These are phyloP conservation scores for Brachionus koreanus DNA, from an alignment of 1,140 invertebrate genomes.

Conservation along the genomic window DNA sequence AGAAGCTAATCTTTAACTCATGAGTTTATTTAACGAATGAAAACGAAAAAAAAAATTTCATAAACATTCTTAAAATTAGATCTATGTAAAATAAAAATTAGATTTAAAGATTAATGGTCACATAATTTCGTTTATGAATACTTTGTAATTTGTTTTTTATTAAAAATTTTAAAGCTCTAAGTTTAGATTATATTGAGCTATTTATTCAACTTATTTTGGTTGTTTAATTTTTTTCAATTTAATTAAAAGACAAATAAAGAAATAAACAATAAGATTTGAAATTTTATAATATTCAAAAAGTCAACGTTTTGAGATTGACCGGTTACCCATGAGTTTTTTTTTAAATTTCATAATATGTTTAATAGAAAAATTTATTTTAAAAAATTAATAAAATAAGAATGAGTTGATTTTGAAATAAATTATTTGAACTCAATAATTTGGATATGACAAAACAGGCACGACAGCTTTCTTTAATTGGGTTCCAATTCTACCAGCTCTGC, in stretches of 20 bases:
- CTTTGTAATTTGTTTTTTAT: not conserved
- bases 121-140: not conserved
- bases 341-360: no score
- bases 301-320: no score
- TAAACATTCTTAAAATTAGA: not conserved
- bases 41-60: not conserved
- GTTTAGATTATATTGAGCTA: not conserved
- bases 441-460: not conserved
- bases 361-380: no score
- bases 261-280: no score
- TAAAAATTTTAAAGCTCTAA: not conserved
- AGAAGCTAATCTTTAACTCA: not conserved
- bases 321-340: no score
- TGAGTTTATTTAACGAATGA: not conserved
- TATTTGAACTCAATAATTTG: not conserved
- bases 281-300: no score
- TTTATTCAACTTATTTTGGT: no score
- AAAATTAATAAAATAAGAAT: not conserved
- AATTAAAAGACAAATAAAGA: no score
- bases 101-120: not conserved
- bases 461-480: not conserved
- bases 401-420: not conserved
- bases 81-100: not conserved
- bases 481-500: not conserved
- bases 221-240: no score